These are phyloP conservation scores for Anhinga anhinga DNA, from an alignment of 2,113 vertebrate genomes.

Conservation along the genomic window DNA sequence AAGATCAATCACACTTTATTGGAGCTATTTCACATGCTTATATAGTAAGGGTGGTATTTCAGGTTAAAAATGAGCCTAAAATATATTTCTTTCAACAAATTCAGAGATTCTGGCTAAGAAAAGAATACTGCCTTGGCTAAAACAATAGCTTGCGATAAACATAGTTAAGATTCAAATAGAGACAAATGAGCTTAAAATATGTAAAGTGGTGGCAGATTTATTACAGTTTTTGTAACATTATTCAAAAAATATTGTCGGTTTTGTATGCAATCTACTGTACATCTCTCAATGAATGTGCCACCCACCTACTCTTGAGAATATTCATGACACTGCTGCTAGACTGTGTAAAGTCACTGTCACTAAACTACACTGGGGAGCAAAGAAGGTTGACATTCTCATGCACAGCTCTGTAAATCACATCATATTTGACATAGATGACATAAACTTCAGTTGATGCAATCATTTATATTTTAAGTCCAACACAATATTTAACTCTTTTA, in stretches of 20 bases:
- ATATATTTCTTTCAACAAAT: neutral
- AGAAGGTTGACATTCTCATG: neutral
- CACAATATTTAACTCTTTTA: neutral
- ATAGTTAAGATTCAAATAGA: neutral
- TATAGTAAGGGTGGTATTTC: neutral
- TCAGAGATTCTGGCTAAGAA: neutral
- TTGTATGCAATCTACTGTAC: neutral
- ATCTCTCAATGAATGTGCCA: slow-evolving; percentile 4
- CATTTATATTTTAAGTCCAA: neutral
- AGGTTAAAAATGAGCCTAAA: neutral
- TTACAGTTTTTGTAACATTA: slow-evolving; percentile 10
- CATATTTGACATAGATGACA: neutral
- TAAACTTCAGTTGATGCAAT: neutral
- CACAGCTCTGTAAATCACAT: neutral
- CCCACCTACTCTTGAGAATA: neutral
- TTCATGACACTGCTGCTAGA: neutral
- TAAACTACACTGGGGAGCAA: neutral
- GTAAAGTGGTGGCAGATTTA: slow-evolving; percentile 10
- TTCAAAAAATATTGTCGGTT: neutral
- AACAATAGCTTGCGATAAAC: neutral
- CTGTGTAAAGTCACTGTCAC: slow-evolving; percentile 21
- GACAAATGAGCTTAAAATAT: slow-evolving; percentile 32
- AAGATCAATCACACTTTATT: neutral
- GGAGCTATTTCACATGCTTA: neutral
- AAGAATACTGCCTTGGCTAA: neutral